A percentile compares a stretch with the other conserved stretches of the same genome.
These are phyloP conservation scores for Xanthia togata DNA, from an alignment of 2,888 invertebrate genomes.

Conservation along the genomic window DNA sequence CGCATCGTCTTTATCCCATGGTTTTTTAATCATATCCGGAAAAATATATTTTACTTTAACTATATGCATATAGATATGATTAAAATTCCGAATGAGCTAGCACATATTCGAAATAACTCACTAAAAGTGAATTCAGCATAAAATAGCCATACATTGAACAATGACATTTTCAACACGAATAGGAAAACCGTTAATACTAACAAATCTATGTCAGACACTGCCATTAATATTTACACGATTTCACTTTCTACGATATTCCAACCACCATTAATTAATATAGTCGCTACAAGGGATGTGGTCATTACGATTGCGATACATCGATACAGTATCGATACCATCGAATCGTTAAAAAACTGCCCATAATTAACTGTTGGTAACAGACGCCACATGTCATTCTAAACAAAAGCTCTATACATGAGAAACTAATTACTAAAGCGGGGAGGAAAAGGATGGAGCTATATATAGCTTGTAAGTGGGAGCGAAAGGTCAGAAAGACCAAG, in stretches of 20 bases:
- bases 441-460: slow-evolving; percentile 70
- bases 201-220: slow-evolving; percentile 49
- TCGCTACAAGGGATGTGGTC: slow-evolving; percentile 64
- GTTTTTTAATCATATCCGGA: not conserved
- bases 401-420: slow-evolving; percentile 87
- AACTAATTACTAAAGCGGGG: slow-evolving; percentile 84
- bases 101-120: not conserved
- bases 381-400: slow-evolving; percentile 88
- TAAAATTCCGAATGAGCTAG: not conserved
- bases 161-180: slow-evolving; percentile 14
- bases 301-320: slow-evolving; percentile 70
- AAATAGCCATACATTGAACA: slow-evolving; percentile 8
- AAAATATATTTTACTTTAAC: not conserved
- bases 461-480: slow-evolving; percentile 61
- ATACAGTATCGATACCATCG: slow-evolving; percentile 79
- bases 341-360: slow-evolving; percentile 78
- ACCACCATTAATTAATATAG: slow-evolving; percentile 46
- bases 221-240: slow-evolving; percentile 32
- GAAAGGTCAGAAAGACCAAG: slow-evolving; percentile 72
- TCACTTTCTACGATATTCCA: slow-evolving; percentile 47
- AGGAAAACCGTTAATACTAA: slow-evolving; percentile 50
- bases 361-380: slow-evolving; percentile 84
- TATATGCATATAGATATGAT: not conserved
- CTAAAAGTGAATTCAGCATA: not conserved
- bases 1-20: not conserved